Evolutionary conservation across 2,113 vertebrate species (phyloP).

Genomic region (Morphnarchus princeps): DNA sequence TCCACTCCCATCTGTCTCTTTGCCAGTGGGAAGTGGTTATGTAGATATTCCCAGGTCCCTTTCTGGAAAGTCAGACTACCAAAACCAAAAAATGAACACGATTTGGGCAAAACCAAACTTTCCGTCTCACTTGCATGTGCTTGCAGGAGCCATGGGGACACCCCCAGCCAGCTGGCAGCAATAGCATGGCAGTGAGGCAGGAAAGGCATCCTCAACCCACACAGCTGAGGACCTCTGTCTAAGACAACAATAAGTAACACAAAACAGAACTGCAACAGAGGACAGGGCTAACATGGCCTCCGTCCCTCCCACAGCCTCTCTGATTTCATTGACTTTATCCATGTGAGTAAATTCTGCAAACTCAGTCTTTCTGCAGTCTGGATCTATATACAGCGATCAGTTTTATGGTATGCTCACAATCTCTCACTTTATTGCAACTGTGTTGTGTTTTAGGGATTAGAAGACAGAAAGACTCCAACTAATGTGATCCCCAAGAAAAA

Average conservation of each 20-base stretch:
- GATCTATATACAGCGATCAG: not conserved
- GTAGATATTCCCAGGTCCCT: not conserved
- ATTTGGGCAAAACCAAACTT: not conserved
- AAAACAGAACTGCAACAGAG: not conserved
- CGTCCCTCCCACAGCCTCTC: not conserved
- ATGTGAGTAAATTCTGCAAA: not conserved
- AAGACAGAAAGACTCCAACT: not conserved
- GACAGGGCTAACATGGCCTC: not conserved
- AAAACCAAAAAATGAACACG: not conserved
- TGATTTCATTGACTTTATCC: not conserved
- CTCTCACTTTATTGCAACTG: not conserved
- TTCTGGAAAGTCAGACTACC: not conserved
- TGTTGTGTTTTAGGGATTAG: not conserved
- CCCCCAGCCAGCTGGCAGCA: not conserved
- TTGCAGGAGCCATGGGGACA: not conserved
- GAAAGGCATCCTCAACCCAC: not conserved
- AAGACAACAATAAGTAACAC: not conserved
- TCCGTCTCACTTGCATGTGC: not conserved
- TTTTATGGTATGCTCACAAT: not conserved
- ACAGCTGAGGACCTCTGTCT: fast-evolving
- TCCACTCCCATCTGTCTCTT: not conserved
- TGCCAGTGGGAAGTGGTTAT: not conserved
- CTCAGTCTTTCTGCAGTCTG: not conserved
- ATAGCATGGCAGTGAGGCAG: not conserved
- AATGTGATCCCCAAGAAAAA: not conserved